Evolutionary conservation across 2,888 invertebrate species (phyloP).

Genomic region (Habrosyne pyritoides): DNA sequence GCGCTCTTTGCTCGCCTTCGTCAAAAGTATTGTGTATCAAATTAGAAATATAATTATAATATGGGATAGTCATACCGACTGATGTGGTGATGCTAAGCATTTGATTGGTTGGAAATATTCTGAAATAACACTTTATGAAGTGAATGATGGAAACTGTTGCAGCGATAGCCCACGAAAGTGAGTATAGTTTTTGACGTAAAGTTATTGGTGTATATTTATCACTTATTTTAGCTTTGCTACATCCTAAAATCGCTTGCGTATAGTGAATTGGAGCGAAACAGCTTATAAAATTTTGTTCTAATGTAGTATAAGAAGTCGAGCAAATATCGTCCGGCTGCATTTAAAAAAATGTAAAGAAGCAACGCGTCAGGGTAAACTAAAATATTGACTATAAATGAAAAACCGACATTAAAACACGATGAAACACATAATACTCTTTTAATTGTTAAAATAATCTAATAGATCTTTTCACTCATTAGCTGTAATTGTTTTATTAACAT

Average conservation of each 20-base stretch:
- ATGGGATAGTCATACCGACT: conserved; percentile 16
- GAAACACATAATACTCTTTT: background rate
- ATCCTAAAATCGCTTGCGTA: conserved; percentile 34
- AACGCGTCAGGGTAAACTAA: background rate
- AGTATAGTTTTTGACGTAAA: conserved; percentile 34
- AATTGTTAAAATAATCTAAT: background rate
- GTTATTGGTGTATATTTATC: conserved; percentile 24
- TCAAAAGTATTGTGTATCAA: conserved; percentile 31
- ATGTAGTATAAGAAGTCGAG: conserved; percentile 7
- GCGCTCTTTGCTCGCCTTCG: conserved; percentile 22
- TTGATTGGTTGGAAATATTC: conserved; percentile 13
- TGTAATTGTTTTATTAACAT: background rate
- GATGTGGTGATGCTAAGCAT: background rate
- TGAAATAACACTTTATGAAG: conserved; percentile 26
- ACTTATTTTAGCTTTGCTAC: conserved; percentile 32
- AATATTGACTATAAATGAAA: background rate
- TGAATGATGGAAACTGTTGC: conserved; percentile 26
- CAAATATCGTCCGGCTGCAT: background rate
- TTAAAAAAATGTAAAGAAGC: background rate
- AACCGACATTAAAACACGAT: background rate
- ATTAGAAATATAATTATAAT: conserved; percentile 27
- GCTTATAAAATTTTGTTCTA: conserved; percentile 34
- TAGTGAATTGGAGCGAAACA: conserved; percentile 34
- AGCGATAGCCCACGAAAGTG: conserved; percentile 29
- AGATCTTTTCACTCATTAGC: background rate